phyloP scores from a whole-genome alignment of 2,888 invertebrate species.

The Candidula unifasciata region DNA sequence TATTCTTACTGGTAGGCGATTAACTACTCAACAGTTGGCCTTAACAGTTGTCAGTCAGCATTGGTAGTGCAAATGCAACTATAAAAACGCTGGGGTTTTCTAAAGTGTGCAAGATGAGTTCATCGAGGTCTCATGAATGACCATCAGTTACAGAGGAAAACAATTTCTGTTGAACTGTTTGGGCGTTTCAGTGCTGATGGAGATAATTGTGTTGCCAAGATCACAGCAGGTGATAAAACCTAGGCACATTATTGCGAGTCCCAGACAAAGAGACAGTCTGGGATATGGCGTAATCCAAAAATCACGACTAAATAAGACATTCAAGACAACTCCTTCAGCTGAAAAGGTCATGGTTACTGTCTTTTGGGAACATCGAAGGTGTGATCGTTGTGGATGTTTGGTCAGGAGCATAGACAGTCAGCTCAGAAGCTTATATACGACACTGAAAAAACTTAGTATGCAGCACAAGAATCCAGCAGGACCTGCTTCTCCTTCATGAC shows the following conservation, averaged over 20 bases:
- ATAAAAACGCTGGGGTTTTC: constrained; percentile 1
- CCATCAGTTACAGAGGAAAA: background rate
- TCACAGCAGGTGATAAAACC: constrained; percentile 18
- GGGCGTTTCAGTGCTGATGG: constrained; percentile 14
- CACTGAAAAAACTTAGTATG: constrained; percentile 6
- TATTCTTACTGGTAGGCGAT: background rate
- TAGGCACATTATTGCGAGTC: background rate
- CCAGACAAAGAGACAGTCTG: constrained; percentile 12
- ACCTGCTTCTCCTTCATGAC: too few relatives aligned
- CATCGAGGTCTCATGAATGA: constrained; percentile 14
- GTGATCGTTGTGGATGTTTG: constrained; percentile 12
- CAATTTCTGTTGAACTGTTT: constrained; percentile 11
- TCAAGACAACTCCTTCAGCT: constrained; percentile 23
- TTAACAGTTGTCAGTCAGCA: constrained; percentile 17
- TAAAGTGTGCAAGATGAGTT: constrained; percentile 30
- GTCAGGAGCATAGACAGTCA: constrained; percentile 14
- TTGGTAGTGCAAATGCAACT: constrained; percentile 5
- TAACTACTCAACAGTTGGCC: background rate
- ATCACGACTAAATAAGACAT: background rate
- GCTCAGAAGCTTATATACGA: constrained; percentile 3
- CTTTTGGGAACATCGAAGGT: constrained; percentile 10
- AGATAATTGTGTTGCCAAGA: constrained; percentile 9
- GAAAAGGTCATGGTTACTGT: constrained; percentile 18
- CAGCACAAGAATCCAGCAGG: background rate
- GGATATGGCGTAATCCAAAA: constrained; percentile 9